Base-by-base conservation (phyloP, 2,888 invertebrate genomes). In the Aethes cnicana region DNA sequence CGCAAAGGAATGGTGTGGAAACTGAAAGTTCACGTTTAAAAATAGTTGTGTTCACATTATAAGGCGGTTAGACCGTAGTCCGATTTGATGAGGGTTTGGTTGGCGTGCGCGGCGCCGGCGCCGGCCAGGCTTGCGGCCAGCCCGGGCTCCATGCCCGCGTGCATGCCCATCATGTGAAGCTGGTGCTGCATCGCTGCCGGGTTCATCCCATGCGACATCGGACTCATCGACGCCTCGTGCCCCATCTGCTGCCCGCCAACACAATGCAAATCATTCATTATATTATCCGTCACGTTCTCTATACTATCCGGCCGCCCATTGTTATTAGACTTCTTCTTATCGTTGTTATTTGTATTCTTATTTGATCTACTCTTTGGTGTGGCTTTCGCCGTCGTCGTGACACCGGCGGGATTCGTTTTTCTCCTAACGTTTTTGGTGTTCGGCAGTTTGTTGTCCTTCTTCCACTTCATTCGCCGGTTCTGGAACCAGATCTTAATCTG, bases 401-500 rank as follows among this genome's bases (percentile, higher is more conserved):
- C 92, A 64, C 93, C 93, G 21, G 93, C 93, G 52, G 94, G 93
- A 76, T 94, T 94, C 54, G 94, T 94, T 92, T 95, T 95, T 91
- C 95, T 92, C 62, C 92, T 88, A 53, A 92, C 92, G 70, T 92
- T 92, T 87, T 92, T 92, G 81, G 96, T 96, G 91, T 96, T 96
- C 42, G 96, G 96, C 69, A 96, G 90, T 85, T 96, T 96, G 91
- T 96, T 96, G 91, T 93, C 93, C 65, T 94, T 94, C 77, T 94
- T 94, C 83, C 89, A 90, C 62, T 94, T 94, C 95, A 96, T 96
- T 11, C 95, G 85, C 39, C 95, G 90, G 71, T 96, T 96, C 71
- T 96, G 96, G 72, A 96, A 96, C 96, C 96, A 96, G 47, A 96
- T 95, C 85, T 96, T 96, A 47, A 96, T 95, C 81, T 96, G 96